Percentiles rank a stretch among this genome's conserved stretches.
phyloP scores from a whole-genome alignment of 2,888 invertebrate species.

The Brachypterus glaber region DNA sequence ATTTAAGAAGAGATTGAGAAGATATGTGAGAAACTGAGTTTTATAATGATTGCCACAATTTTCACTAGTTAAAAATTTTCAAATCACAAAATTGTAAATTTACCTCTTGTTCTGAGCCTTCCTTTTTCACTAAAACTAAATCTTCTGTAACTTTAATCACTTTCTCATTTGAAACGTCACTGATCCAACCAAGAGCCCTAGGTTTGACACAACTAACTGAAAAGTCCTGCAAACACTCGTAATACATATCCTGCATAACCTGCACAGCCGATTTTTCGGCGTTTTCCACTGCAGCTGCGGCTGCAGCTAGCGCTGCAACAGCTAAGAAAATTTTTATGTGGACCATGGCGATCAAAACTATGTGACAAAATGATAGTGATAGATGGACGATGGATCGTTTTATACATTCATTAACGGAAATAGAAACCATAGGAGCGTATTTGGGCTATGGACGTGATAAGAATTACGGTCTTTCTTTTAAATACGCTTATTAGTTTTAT shows the following conservation, averaged over 20 bases:
- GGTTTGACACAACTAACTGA: conserved; percentile 68
- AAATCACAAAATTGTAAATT: conserved; percentile 6
- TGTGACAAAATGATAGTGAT: conserved; percentile 18
- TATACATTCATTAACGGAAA: conserved; percentile 37
- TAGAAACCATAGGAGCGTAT: conserved; percentile 37
- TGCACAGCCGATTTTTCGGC: conserved; percentile 50
- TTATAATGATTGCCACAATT: too few relatives aligned
- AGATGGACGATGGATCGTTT: conserved; percentile 24
- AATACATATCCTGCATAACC: conserved; percentile 56
- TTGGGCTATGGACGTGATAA: conserved; percentile 37
- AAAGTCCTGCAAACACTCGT: conserved; percentile 57
- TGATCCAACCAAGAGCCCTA: conserved; percentile 66
- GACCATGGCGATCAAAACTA: conserved; percentile 22
- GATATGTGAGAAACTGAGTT: too few relatives aligned
- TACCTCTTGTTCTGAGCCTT: conserved; percentile 28
- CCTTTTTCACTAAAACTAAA: conserved; percentile 59
- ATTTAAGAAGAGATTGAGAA: too few relatives aligned
- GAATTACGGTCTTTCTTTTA: conserved; percentile 20
- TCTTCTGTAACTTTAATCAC: conserved; percentile 69
- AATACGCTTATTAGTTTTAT: too few relatives aligned
- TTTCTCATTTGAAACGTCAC: conserved; percentile 54
- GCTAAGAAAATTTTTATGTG: conserved; percentile 24
- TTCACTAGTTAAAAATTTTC: not conserved
- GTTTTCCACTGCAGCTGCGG: conserved; percentile 23
- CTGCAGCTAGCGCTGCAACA: conserved; percentile 19